phyloP scores from a whole-genome alignment of 2,113 vertebrate genomes.

The Silurus glanis region DNA sequence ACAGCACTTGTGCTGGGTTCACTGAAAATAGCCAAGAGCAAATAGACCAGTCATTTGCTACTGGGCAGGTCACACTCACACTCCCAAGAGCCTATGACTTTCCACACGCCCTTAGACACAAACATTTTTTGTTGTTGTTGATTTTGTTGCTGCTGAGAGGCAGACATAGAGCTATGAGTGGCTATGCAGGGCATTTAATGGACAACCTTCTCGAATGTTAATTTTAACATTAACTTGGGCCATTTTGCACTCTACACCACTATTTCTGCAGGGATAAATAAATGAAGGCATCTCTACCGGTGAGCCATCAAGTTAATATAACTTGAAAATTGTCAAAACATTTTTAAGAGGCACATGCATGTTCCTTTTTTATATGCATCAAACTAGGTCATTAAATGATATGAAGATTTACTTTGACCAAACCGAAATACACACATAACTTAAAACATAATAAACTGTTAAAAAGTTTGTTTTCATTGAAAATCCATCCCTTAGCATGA shows the following conservation, averaged over 20 bases:
- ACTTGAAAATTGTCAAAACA: background rate
- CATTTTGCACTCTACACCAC: background rate
- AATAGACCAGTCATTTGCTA: slow-evolving; percentile 46
- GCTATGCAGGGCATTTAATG: background rate
- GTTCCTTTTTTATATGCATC: too few relatives aligned
- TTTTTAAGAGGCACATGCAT: too few relatives aligned
- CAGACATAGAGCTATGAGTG: background rate
- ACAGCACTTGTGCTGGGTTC: slow-evolving; percentile 62
- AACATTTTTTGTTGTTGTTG: slow-evolving; percentile 28
- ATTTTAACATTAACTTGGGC: background rate
- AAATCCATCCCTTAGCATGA: too few relatives aligned
- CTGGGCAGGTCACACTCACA: slow-evolving; percentile 39
- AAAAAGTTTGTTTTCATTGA: too few relatives aligned
- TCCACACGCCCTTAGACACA: slow-evolving; percentile 22
- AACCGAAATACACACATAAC: too few relatives aligned
- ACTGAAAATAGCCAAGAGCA: slow-evolving; percentile 41
- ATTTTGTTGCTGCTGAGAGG: slow-evolving; percentile 20
- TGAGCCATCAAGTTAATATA: background rate
- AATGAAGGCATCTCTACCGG: background rate
- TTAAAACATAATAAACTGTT: too few relatives aligned
- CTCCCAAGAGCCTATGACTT: background rate
- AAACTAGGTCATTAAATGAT: too few relatives aligned
- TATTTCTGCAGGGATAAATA: background rate
- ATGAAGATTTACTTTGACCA: too few relatives aligned
- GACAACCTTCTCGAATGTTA: background rate